Percentiles rank a stretch among this genome's conserved stretches.
These are phyloP conservation scores for Hyperoplus immaculatus DNA, from an alignment of 2,797 vertebrate species.

Conservation along the genomic window DNA sequence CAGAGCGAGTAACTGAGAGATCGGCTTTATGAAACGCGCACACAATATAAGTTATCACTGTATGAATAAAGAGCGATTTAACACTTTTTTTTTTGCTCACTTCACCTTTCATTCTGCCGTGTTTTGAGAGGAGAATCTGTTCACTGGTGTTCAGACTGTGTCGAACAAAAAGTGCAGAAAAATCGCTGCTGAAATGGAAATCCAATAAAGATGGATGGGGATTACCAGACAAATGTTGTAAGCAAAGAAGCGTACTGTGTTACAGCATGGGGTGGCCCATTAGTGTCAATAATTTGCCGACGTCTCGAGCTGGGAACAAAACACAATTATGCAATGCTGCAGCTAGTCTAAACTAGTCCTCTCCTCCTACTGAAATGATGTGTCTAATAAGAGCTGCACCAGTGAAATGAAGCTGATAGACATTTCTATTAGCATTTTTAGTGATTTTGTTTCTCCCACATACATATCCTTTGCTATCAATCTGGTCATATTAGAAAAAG, in stretches of 20 bases:
- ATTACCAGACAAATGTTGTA: slow-evolving; percentile 17
- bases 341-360: slow-evolving; percentile 39
- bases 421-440: slow-evolving; percentile 19
- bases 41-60: no score
- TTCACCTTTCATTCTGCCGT: slow-evolving; percentile 56
- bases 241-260: slow-evolving; percentile 28
- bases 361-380: slow-evolving; percentile 52
- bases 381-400: slow-evolving; percentile 50
- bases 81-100: not conserved
- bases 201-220: slow-evolving; percentile 21
- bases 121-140: slow-evolving; percentile 44
- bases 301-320: slow-evolving; percentile 22
- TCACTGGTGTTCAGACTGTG: slow-evolving; percentile 4
- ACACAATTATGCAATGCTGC: slow-evolving; percentile 52
- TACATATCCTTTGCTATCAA: slow-evolving; percentile 32
- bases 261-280: slow-evolving; percentile 17
- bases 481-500: slow-evolving; percentile 3
- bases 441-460: slow-evolving; percentile 21
- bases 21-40: no score
- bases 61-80: no score
- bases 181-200: slow-evolving; percentile 47
- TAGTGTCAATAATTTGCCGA: slow-evolving; percentile 44
- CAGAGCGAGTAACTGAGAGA: no score
- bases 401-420: slow-evolving; percentile 44
- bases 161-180: slow-evolving; percentile 36